These are phyloP conservation scores for Ibidorhyncha struthersii DNA, from an alignment of 2,113 vertebrate species.

Conservation along the genomic window DNA sequence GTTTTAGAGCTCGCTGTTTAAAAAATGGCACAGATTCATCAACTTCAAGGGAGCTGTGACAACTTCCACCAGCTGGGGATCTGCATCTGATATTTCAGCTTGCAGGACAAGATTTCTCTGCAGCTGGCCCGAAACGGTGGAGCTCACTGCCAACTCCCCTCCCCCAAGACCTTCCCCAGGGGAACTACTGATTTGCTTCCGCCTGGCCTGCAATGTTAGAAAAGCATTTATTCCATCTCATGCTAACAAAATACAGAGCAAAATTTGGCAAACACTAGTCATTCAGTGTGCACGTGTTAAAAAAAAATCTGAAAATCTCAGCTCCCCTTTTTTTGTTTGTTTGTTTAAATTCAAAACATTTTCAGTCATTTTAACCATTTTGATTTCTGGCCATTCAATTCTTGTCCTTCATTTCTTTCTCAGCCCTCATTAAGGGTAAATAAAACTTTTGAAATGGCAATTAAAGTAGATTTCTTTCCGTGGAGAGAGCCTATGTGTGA, in stretches of 20 bases:
- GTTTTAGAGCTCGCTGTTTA: neutral
- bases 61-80: conserved; percentile 23
- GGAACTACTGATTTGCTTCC: neutral
- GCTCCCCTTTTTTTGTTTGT: neutral
- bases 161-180: conserved; percentile 25
- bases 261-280: neutral
- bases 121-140: neutral
- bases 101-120: conserved; percentile 23
- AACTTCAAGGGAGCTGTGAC: conserved; percentile 7
- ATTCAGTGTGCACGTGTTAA: neutral
- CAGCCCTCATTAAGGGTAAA: neutral
- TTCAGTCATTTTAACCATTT: neutral
- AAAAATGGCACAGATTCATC: neutral
- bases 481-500: neutral
- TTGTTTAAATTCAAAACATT: neutral
- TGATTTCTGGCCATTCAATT: neutral
- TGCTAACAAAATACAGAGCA: neutral
- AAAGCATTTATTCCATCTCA: neutral
- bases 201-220: neutral
- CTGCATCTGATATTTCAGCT: conserved; percentile 34
- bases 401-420: neutral
- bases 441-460: neutral
- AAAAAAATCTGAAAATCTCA: neutral
- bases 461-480: neutral
- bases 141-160: conserved; percentile 31